A percentile compares a stretch with the other conserved stretches of the same genome.
These are phyloP conservation scores for Epizoanthus rinbou DNA, from an alignment of 92 coral and sea anemone species.

Conservation along the genomic window DNA sequence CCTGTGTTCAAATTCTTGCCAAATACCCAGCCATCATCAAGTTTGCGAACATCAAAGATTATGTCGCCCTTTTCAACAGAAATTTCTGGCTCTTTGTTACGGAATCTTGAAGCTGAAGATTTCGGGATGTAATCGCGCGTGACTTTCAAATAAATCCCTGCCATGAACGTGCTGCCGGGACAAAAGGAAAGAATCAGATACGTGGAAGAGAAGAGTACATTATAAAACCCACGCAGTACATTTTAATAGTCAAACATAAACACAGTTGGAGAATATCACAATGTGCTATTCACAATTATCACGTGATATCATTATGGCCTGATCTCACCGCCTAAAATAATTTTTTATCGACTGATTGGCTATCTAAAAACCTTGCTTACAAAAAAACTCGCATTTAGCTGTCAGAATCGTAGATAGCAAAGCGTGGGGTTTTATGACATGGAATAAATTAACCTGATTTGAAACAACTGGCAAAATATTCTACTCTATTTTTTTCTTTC, in stretches of 20 bases:
- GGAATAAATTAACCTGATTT: neutral
- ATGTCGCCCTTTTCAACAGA: slow-evolving; percentile 88
- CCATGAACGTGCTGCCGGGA: slow-evolving; percentile 56
- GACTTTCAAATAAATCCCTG: slow-evolving; percentile 85
- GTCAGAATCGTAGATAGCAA: neutral
- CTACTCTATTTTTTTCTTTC: too few species aligned
- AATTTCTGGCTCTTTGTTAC: slow-evolving; percentile 80
- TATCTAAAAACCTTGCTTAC: slow-evolving; percentile 22
- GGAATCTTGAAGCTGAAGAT: slow-evolving; percentile 66
- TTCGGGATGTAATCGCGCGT: slow-evolving; percentile 78
- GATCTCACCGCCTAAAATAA: slow-evolving; percentile 25
- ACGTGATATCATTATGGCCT: slow-evolving; percentile 12
- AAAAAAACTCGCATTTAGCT: slow-evolving; percentile 15
- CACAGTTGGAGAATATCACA: neutral
- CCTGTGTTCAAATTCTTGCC: slow-evolving; percentile 89
- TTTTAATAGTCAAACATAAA: neutral
- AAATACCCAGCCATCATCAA: slow-evolving; percentile 83
- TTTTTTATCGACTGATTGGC: slow-evolving; percentile 3
- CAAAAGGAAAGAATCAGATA: slow-evolving; percentile 37
- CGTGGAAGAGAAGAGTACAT: slow-evolving; percentile 8
- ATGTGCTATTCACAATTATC: neutral
- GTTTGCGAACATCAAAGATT: slow-evolving; percentile 84
- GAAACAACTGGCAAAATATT: neutral
- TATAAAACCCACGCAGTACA: neutral
- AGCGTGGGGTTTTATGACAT: too few species aligned